phyloP scores from a whole-genome alignment of 1,140 invertebrate genomes.

The Arion vulgaris region DNA sequence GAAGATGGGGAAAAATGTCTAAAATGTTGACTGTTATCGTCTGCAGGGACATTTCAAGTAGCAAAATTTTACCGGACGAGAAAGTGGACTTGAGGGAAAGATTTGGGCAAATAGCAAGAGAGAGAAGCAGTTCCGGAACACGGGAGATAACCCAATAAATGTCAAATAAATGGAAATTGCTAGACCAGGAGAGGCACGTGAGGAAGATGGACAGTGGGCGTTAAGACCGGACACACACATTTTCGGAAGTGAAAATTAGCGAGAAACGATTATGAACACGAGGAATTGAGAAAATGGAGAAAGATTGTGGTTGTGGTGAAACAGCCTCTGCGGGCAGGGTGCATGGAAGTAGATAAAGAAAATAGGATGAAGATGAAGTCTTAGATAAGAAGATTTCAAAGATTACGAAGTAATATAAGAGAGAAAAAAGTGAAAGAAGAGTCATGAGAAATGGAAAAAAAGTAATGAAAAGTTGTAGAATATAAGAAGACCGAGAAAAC shows the following conservation, averaged over 20 bases:
- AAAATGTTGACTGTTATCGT: too few species aligned
- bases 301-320: too few species aligned
- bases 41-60: too few species aligned
- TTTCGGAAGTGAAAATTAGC: neutral
- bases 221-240: neutral
- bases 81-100: neutral
- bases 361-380: too few species aligned
- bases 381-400: neutral
- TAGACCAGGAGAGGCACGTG: neutral
- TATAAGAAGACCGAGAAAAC: neutral
- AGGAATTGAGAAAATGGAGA: neutral
- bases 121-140: neutral
- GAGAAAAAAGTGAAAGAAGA: neutral
- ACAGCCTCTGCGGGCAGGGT: too few species aligned
- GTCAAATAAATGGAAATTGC: constrained; percentile 5
- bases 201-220: neutral
- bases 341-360: neutral
- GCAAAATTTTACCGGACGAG: neutral
- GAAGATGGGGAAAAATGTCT: neutral
- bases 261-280: neutral
- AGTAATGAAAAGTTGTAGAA: neutral
- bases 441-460: neutral
- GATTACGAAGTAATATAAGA: neutral
- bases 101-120: too few species aligned
- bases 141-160: constrained; percentile 11